Evolutionary conservation across 2,888 invertebrate genomes (phyloP).

Genomic region (Lobophora halterata): DNA sequence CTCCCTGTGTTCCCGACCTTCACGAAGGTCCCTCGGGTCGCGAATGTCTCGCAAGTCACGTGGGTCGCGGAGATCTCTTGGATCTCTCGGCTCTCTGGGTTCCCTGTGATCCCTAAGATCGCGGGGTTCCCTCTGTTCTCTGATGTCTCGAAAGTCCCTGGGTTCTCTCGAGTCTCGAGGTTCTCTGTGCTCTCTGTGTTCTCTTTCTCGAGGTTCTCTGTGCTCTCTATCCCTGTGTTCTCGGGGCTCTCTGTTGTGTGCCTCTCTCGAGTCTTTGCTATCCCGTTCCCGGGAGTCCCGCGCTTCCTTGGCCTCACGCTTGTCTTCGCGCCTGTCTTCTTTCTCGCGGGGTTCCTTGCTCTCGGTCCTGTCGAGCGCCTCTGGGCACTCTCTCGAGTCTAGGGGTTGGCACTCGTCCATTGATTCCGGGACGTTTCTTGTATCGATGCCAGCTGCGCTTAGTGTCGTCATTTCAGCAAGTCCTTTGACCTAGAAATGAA

Average conservation of each 20-base stretch:
- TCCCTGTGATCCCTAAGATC: constrained; percentile 57
- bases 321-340: constrained; percentile 66
- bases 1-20: constrained; percentile 46
- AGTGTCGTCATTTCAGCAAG: constrained; percentile 95
- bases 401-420: constrained; percentile 73
- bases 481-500: constrained; percentile 86
- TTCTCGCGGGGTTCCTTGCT: constrained; percentile 59
- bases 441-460: constrained; percentile 82
- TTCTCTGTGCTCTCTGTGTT: constrained; percentile 29
- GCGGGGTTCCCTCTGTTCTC: constrained; percentile 55
- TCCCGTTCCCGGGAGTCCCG: constrained; percentile 62
- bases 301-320: constrained; percentile 57
- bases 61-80: constrained; percentile 45
- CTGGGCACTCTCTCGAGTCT: constrained; percentile 59
- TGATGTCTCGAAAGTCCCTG: constrained; percentile 50
- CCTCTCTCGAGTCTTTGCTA: constrained; percentile 58
- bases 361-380: constrained; percentile 59
- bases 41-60: constrained; percentile 46
- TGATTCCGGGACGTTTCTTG: constrained; percentile 71
- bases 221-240: constrained; percentile 44
- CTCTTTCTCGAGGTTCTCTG: constrained; percentile 50
- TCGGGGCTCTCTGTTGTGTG: constrained; percentile 60
- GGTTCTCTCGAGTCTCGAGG: constrained; percentile 59
- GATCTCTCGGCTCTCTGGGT: constrained; percentile 51
- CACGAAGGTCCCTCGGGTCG: constrained; percentile 49